Percentiles rank a stretch among this genome's conserved stretches.
These are phyloP conservation scores for Lithodes maja DNA, from an alignment of 2,888 invertebrate species.

Conservation along the genomic window DNA sequence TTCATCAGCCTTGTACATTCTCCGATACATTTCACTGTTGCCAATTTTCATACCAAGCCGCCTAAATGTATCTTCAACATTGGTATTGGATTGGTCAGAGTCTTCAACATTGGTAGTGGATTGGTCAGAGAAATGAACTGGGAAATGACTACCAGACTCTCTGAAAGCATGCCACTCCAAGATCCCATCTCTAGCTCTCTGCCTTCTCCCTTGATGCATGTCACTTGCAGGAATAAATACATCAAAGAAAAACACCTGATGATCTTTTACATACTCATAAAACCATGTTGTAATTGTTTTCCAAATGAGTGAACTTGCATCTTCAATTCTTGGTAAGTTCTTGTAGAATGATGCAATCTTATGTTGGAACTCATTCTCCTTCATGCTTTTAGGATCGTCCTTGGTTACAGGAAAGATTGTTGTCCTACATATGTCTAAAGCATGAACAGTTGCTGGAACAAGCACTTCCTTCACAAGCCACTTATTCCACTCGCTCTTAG, in stretches of 20 bases:
- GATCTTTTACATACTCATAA: conserved; percentile 27
- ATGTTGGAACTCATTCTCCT: neutral
- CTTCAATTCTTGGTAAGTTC: neutral
- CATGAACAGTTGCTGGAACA: conserved; percentile 31
- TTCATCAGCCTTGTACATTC: neutral
- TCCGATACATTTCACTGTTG: neutral
- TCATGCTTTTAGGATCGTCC: neutral
- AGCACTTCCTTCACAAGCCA: conserved; percentile 49
- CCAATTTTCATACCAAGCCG: conserved; percentile 54
- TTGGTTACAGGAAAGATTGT: neutral
- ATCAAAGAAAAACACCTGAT: conserved; percentile 33
- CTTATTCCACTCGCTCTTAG: conserved; percentile 33
- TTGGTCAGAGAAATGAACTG: conserved; percentile 16
- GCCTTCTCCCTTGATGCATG: neutral
- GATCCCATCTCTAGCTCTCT: neutral
- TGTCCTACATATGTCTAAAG: conserved; percentile 1
- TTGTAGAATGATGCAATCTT: neutral
- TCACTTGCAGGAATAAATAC: conserved; percentile 28
- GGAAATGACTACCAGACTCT: conserved; percentile 11
- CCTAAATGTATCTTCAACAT: conserved; percentile 7
- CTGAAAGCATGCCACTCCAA: conserved; percentile 34
- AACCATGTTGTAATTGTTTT: conserved; percentile 27
- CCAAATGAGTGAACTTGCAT: neutral
- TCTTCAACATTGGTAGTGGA: neutral
- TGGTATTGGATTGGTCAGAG: no score